phyloP scores from a whole-genome alignment of 1,140 invertebrate genomes.

The Bombus waltoni region DNA sequence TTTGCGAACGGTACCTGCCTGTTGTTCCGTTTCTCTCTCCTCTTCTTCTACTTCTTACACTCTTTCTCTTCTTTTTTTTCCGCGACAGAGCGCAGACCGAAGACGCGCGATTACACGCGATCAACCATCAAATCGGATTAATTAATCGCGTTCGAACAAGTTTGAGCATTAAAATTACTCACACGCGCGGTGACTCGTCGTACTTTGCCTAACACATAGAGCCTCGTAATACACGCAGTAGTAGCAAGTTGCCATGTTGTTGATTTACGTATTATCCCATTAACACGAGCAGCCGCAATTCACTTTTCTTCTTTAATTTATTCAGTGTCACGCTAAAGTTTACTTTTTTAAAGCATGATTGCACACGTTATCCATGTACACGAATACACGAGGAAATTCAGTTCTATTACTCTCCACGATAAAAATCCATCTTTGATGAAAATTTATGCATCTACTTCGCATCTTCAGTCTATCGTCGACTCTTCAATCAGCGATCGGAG shows the following conservation, averaged over 20 bases:
- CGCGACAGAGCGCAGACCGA: not conserved
- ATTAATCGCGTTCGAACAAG: not conserved
- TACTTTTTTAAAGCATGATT: slow-evolving; percentile 71
- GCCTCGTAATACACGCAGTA: slow-evolving; percentile 71
- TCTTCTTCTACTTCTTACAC: not conserved
- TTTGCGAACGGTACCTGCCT: slow-evolving; percentile 20
- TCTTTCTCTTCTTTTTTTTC: not conserved
- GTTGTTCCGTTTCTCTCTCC: slow-evolving; percentile 3
- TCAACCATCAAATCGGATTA: not conserved
- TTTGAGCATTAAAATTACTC: slow-evolving; percentile 43
- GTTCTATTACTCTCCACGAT: slow-evolving; percentile 64
- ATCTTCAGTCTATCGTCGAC: slow-evolving; percentile 80
- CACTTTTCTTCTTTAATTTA: slow-evolving; percentile 46
- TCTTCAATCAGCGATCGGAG: slow-evolving; percentile 79
- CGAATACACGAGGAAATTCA: slow-evolving; percentile 49
- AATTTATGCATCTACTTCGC: slow-evolving; percentile 67
- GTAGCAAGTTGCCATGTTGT: slow-evolving; percentile 64
- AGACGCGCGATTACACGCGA: too few relatives aligned
- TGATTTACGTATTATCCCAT: slow-evolving; percentile 61
- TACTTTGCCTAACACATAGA: slow-evolving; percentile 74
- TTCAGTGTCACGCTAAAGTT: slow-evolving; percentile 56
- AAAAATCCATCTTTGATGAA: slow-evolving; percentile 61
- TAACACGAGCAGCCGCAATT: slow-evolving; percentile 57
- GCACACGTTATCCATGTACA: slow-evolving; percentile 69
- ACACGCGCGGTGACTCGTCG: slow-evolving; percentile 55